Conservation (phyloP, 1,140 invertebrate species). For the Pararge aegeria region DNA sequence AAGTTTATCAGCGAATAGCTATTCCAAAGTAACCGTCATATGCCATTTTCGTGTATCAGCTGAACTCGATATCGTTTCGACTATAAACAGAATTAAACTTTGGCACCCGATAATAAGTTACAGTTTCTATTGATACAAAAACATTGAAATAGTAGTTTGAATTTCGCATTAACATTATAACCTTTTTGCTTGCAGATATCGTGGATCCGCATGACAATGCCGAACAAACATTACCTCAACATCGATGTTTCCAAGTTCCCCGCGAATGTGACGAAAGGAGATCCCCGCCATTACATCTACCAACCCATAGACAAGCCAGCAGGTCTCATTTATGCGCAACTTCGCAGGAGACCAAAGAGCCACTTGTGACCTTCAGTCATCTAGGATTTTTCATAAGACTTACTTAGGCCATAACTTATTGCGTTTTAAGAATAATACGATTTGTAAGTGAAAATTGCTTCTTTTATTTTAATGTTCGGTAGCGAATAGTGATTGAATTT, state of each 20-base stretch:
- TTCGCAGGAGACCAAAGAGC: slow-evolving; percentile 81
- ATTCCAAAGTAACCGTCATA: slow-evolving; percentile 20
- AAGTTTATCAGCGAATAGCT: slow-evolving; percentile 22
- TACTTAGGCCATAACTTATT: slow-evolving; percentile 10
- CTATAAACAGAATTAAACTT: not conserved
- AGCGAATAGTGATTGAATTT: too few species aligned
- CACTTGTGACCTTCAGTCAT: slow-evolving; percentile 65
- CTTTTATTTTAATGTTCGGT: not conserved
- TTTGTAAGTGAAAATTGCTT: not conserved
- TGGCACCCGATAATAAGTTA: not conserved
- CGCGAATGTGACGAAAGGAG: slow-evolving; percentile 80
- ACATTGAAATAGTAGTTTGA: not conserved
- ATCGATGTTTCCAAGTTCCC: slow-evolving; percentile 87
- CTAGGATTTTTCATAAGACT: slow-evolving; percentile 3
- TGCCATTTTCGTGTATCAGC: slow-evolving; percentile 19
- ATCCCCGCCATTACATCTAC: slow-evolving; percentile 85
- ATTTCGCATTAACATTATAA: not conserved
- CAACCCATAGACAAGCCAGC: slow-evolving; percentile 87
- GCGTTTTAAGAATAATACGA: not conserved
- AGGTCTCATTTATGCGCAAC: slow-evolving; percentile 86
- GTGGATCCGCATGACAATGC: slow-evolving; percentile 87
- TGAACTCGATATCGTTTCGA: slow-evolving; percentile 3
- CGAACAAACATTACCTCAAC: slow-evolving; percentile 89
- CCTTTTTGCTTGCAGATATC: slow-evolving; percentile 77
- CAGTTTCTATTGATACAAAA: not conserved